Base-by-base conservation (phyloP, 2,797 vertebrate species). In the Xenopus petersii region DNA sequence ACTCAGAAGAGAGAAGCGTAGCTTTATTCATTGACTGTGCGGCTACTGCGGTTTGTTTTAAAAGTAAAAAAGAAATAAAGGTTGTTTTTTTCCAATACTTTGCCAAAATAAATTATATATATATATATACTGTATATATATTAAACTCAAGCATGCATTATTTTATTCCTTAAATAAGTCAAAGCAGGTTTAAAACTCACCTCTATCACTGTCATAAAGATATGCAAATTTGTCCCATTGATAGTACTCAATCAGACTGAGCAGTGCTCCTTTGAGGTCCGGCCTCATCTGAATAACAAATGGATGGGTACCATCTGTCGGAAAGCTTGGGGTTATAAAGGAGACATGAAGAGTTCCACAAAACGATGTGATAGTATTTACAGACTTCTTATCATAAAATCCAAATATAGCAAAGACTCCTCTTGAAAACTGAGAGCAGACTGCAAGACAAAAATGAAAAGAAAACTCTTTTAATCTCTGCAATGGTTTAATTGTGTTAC, bases 211-310 rank as follows among this genome's bases (percentile, higher is more conserved):
- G 90, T 98, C 97, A 26, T 99, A 99, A 72, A 99, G 91, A 86
- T 99, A 99, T 1, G 97, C 97, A 61, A 99, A 99, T 87, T 98
- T 99, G 84, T 96, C 96, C 97, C 97, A 99, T 80, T 98, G 96
- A 87, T 98, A 99, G 89, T 98, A 98, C 80, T 99, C 97, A 0
- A 99, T 98, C 78, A 99, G 93, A 84, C 96, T 98, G 81, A 99
- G 95, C 62, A 99, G 94, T 0, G 97, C 96, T 70, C 97, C 97
- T 83, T 98, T 98, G 87, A 99, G 97, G 81, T 99, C 97, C 1
- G 97, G 97, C 82, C 97, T 92, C 97, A 99, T 98, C 89, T 99
- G 97, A 88, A 99, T 95, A 86, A 99, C 96, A 83, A 98, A 99
- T 80, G 98, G 97, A 85, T 98, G 96, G 0, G 89, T 95, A 71